These are phyloP conservation scores for Oxyura jamaicensis DNA, from an alignment of 2,113 vertebrate genomes.

Conservation along the genomic window DNA sequence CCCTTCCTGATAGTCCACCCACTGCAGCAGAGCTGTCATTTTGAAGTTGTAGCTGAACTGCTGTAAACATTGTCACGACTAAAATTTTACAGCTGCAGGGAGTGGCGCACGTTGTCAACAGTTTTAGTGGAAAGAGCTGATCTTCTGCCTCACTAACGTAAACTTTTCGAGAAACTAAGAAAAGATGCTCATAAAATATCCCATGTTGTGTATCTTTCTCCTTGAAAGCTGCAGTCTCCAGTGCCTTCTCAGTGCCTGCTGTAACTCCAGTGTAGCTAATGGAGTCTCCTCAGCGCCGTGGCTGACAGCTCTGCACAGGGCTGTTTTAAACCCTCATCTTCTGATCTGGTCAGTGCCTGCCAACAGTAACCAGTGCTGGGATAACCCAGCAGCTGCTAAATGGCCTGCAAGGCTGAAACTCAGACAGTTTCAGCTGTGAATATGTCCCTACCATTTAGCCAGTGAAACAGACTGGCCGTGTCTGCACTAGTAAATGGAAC, in stretches of 20 bases:
- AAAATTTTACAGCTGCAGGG: constrained; percentile 17
- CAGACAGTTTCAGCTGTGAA: background rate
- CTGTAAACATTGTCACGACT: constrained; percentile 37
- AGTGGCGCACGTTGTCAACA: constrained; percentile 9
- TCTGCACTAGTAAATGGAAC: background rate
- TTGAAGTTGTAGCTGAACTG: background rate
- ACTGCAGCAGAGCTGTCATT: background rate
- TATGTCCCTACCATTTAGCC: fast-evolving
- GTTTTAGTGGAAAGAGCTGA: constrained; percentile 3
- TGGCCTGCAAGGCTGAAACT: background rate
- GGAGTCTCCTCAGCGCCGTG: background rate
- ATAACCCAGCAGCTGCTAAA: background rate
- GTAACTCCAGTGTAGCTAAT: background rate
- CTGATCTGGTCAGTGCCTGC: background rate
- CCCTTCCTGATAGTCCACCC: background rate
- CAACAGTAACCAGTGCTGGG: background rate
- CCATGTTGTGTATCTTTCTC: constrained; percentile 13
- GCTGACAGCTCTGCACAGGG: background rate
- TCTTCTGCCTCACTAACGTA: constrained; percentile 13
- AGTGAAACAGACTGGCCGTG: background rate
- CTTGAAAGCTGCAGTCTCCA: background rate
- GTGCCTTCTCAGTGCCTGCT: background rate
- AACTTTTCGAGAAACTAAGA: constrained; percentile 16
- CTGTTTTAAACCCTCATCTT: background rate
- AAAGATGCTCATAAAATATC: constrained; percentile 18